These are phyloP conservation scores for Drosophila equinoxialis DNA, from an alignment of 1,140 invertebrate genomes.

Conservation along the genomic window DNA sequence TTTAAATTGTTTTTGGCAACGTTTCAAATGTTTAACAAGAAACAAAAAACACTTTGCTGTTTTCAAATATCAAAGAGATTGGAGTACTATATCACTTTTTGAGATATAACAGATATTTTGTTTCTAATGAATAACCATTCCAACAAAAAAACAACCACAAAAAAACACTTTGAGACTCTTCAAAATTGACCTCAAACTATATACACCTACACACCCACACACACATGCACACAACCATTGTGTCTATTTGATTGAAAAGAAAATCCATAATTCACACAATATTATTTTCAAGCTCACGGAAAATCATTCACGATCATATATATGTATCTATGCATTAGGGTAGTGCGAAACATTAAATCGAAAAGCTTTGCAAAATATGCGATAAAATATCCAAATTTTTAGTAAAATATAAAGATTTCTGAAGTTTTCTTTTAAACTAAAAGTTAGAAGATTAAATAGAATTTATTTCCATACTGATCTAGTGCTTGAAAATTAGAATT, in stretches of 20 bases:
- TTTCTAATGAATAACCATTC: constrained; percentile 10
- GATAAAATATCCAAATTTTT: too few relatives aligned
- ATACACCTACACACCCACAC: background rate
- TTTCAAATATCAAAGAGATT: constrained; percentile 20
- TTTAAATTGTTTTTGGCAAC: constrained; percentile 23
- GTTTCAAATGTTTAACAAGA: constrained; percentile 15
- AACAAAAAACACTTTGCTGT: background rate
- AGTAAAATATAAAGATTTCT: background rate
- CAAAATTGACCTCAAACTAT: constrained; percentile 12
- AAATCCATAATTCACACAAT: constrained; percentile 3
- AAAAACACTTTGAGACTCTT: constrained; percentile 3
- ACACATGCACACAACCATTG: background rate
- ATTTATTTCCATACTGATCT: too few relatives aligned
- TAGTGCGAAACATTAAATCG: background rate
- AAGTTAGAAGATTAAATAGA: background rate
- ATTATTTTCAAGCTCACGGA: background rate
- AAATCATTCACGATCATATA: constrained; percentile 1
- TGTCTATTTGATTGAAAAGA: constrained; percentile 15
- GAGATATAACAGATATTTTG: constrained; percentile 18
- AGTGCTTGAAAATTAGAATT: background rate
- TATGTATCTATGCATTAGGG: constrained; percentile 4
- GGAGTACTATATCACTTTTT: constrained; percentile 17
- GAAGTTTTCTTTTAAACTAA: background rate
- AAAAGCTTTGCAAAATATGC: too few relatives aligned
- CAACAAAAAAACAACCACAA: background rate